Evolutionary conservation across 2,113 vertebrate species (phyloP), one percentile per base, ranked within the genome.

Genomic region (Sapajus apella): DNA sequence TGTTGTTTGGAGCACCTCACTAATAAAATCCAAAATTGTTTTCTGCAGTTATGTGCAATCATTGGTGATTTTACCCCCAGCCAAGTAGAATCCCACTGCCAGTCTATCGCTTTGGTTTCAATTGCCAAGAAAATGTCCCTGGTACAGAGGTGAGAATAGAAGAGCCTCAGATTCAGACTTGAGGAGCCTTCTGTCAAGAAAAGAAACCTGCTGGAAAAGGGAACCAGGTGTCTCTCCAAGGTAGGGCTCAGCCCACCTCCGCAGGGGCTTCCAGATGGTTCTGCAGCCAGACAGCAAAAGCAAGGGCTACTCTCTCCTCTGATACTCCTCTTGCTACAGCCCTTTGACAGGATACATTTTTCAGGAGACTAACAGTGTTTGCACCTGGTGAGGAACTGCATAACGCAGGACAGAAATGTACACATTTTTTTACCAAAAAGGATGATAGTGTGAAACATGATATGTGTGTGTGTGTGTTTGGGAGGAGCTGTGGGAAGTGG

Each of bases 11-110:
- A 98, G 97, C 90, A 98, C 97, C 98, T 98, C 97, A 97, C 98
- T 98, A 98, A 98, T 98, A 98, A 98, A 98, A 98, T 96, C 97
- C 98, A 97, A 98, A 98, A 98, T 86, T 98, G 98, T 98, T 98
- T 98, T 98, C 97, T 97, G 97, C 97, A 98, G 98, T 99, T 98
- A 98, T 79, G 92, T 96, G 91, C 90, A 98, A 98, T 98, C 97
- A 97, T 94, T 96, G 96, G 86, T 97, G 90, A 97, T 98, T 98
- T 98, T 97, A 98, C 98, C 97, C 96, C 97, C 96, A 96, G 98
- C 97, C 98, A 98, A 98, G 97, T 86, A 96, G 2, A 97, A 90
- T 96, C 93, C 97, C 96, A 96, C 95, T 97, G 94, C 97, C 97
- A 98, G 97, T 58, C 94, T 84, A 58, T 70, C 61, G 91, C 96